Base-by-base conservation (phyloP, 2,888 invertebrate species). In the Oxytorus armatus region DNA sequence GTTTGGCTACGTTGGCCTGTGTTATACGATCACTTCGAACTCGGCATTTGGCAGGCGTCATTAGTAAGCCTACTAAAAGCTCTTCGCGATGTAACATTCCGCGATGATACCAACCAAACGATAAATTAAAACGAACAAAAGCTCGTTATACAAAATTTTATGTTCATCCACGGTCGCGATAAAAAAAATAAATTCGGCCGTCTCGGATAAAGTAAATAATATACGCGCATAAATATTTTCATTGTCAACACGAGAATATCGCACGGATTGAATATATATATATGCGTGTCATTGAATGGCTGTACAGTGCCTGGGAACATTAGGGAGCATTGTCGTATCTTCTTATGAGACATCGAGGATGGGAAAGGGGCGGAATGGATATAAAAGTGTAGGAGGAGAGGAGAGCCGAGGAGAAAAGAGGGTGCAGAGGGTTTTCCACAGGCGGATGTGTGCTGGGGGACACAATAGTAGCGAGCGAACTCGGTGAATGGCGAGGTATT, bases 401-500 rank as follows among this genome's bases (percentile, higher is more conserved):
- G 33, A 49, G 39, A 47, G 47, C 14, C 7, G 16, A 16, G 14
- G 42, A 42, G 29, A 5, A n/a, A 53, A 42, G 11, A 18, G 53
- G 47, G 23, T 1, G 5, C 49, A 53, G 53, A 66, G 72, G 47
- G 65, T 23, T 76, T 79, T 70, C 65, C 66, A 29, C 47, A 53
- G 42, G 70, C 51, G 70, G 66, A 81, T 81, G 75, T 44, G 75
- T 70, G 75, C 18, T 39, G 53, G 42, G 53, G 42, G 66, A 69
- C 70, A 78, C 70, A 78, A 81, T 81, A 49, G 69, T 65, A 42
- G 69, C 65, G 61, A 65, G 59, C 55, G 63, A 59, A 69, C 55
- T 39, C 47, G 25, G n/a, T 76, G 66, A 79, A 72, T 79, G 68
- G 70, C 69, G 76, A 75, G 83, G 73, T 85, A 87, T 87, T 87